Conservation (phyloP, 2,888 invertebrate species). For the Digitonthophagus gazella region DNA sequence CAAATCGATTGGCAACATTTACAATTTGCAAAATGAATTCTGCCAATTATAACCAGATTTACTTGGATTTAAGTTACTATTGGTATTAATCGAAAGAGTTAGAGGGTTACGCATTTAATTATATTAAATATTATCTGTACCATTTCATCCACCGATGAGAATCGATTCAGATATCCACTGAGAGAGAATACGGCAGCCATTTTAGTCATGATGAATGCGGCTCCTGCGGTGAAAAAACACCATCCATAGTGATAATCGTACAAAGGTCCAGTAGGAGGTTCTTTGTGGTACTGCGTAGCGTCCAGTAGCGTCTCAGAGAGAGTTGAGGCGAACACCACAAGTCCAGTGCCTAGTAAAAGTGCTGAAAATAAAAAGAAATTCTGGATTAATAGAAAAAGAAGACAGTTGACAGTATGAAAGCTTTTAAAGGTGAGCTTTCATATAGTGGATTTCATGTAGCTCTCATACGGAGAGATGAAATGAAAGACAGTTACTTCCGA, state of each 20-base stretch:
- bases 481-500: too few species aligned
- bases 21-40: neutral
- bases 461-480: too few species aligned
- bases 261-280: conserved; percentile 42
- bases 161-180: conserved; percentile 59
- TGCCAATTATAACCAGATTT: neutral
- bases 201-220: conserved; percentile 60
- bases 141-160: conserved; percentile 62
- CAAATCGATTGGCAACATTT: neutral
- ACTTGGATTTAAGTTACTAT: neutral
- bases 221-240: conserved; percentile 62
- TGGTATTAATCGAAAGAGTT: too few species aligned
- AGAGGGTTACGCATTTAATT: neutral
- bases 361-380: conserved; percentile 45
- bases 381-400: conserved; percentile 19
- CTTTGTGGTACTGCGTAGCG: conserved; percentile 49
- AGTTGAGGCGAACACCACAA: conserved; percentile 61
- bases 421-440: too few species aligned
- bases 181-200: conserved; percentile 59
- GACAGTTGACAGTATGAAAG: too few species aligned
- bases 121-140: conserved; percentile 41
- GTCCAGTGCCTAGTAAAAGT: conserved; percentile 59
- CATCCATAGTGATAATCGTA: conserved; percentile 60
- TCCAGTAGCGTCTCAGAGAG: conserved; percentile 60
- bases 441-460: too few species aligned